These are phyloP conservation scores for Heliocidaris erythrogramma DNA, from an alignment of 35 echinoderm and acorn worm genomes.

Conservation along the genomic window DNA sequence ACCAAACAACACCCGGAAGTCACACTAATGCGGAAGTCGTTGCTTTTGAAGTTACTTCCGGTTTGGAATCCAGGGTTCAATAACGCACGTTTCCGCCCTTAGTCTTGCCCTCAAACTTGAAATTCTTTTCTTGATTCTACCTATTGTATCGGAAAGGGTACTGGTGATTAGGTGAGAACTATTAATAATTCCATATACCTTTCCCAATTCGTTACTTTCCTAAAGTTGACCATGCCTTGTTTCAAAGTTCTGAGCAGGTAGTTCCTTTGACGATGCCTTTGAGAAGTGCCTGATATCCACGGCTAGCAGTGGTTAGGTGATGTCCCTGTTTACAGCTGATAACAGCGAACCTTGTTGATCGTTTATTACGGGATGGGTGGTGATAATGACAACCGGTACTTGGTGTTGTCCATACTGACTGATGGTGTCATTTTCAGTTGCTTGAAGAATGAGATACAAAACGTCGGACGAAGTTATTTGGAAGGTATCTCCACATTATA, in stretches of 20 bases:
- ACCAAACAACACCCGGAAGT: constrained; percentile 33
- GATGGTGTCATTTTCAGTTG: background rate
- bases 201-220: background rate
- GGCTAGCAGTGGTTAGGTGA: background rate
- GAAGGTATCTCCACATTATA: too few species aligned
- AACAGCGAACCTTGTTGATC: background rate
- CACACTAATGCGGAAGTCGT: constrained; percentile 37
- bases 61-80: constrained; percentile 21
- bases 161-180: background rate
- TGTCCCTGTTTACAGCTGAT: background rate
- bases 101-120: constrained; percentile 12
- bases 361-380: background rate
- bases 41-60: constrained; percentile 41
- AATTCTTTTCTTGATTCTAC: background rate
- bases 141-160: background rate
- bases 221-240: background rate
- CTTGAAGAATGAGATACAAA: too few species aligned
- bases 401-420: background rate
- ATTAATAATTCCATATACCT: background rate
- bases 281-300: constrained; percentile 1
- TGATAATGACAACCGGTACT: background rate
- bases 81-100: constrained; percentile 25
- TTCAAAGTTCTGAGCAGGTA: background rate
- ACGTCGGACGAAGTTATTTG: too few species aligned
- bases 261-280: background rate